Percentiles rank a stretch among this genome's conserved stretches.
Evolutionary conservation across 2,888 invertebrate genomes (phyloP).

Genomic region (Latrodectus hesperus): DNA sequence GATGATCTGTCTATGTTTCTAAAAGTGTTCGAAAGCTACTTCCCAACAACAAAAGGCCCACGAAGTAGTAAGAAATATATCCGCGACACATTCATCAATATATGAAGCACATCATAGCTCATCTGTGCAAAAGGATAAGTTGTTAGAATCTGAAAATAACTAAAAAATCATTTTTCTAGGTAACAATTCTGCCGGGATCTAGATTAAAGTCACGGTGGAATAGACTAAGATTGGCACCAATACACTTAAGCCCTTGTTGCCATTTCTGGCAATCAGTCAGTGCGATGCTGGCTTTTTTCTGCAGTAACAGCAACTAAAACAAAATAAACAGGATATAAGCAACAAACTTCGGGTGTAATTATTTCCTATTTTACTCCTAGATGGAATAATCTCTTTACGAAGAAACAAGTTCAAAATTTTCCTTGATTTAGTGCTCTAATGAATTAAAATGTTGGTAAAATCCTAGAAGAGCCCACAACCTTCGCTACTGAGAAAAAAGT

Average conservation of each 20-base stretch:
- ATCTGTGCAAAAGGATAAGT: constrained; percentile 6
- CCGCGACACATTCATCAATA: constrained; percentile 27
- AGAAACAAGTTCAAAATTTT: not conserved
- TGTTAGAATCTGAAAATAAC: not conserved
- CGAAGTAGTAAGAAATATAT: constrained; percentile 3
- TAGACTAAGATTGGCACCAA: not conserved
- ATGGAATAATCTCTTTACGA: not conserved
- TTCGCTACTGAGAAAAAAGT: no score
- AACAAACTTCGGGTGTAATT: not conserved
- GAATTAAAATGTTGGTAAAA: not conserved
- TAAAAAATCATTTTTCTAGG: not conserved
- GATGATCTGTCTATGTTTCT: constrained; percentile 40
- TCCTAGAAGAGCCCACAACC: no score
- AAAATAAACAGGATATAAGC: not conserved
- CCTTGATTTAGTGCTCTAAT: not conserved
- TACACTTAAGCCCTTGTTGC: not conserved
- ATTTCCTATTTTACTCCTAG: not conserved
- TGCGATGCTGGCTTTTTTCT: not conserved
- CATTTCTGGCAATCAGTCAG: not conserved
- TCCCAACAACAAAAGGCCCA: constrained; percentile 36
- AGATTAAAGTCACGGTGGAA: not conserved
- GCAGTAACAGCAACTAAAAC: constrained; percentile 16
- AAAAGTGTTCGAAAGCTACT: constrained; percentile 17
- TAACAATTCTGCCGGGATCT: not conserved
- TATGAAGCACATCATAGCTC: constrained; percentile 17